Conservation (phyloP, 2,797 vertebrate genomes). For the Alfaro cultratus region DNA sequence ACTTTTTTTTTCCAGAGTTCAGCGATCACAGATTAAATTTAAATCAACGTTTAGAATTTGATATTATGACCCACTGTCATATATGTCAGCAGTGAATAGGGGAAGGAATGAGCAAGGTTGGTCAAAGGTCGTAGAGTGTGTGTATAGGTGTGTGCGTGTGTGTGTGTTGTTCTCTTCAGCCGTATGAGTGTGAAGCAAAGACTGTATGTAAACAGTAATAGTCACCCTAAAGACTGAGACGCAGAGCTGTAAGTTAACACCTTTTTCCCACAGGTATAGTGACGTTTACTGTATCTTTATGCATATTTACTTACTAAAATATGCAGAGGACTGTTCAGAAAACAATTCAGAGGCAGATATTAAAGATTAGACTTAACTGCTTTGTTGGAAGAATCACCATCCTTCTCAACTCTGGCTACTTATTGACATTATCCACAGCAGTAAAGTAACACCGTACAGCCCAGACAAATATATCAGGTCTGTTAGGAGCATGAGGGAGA, state of each 20-base stretch:
- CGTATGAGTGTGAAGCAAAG: background rate
- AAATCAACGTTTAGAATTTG: background rate
- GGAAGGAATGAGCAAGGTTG: no score
- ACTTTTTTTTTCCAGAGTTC: background rate
- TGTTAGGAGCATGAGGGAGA: background rate
- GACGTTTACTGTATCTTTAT: background rate
- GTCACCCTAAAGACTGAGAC: background rate
- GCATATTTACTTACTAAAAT: background rate
- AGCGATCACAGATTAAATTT: background rate
- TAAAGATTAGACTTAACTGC: background rate
- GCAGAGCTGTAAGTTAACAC: background rate
- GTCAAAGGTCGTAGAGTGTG: no score
- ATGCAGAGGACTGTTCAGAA: background rate
- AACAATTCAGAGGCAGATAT: background rate
- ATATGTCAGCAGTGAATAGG: background rate
- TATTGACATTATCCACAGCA: background rate
- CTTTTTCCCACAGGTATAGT: background rate
- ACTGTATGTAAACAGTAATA: background rate
- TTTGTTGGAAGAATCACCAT: background rate
- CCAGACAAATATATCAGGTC: background rate
- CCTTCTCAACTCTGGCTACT: background rate
- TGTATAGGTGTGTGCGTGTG: accelerated
- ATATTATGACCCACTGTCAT: background rate
- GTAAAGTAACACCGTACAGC: background rate
- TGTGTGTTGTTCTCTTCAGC: background rate